Percentiles rank a stretch among this genome's conserved stretches.
These are phyloP conservation scores for Boloria selene DNA, from an alignment of 2,888 invertebrate genomes.

Conservation along the genomic window DNA sequence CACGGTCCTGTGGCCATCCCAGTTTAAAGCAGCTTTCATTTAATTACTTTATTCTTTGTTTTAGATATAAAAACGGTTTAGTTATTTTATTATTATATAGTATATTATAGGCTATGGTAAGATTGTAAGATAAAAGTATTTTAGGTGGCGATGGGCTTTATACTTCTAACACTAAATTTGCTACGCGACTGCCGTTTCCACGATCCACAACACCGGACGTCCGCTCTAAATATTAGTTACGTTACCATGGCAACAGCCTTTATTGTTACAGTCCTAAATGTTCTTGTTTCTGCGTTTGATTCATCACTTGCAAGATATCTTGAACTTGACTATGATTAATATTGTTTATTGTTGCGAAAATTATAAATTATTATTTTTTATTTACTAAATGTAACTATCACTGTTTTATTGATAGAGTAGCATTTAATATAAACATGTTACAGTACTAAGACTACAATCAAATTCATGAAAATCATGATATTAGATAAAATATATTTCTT, in stretches of 20 bases:
- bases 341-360: too few species aligned
- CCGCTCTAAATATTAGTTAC: constrained; percentile 88
- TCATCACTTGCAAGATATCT: constrained; percentile 84
- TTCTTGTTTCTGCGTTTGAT: constrained; percentile 90
- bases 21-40: too few species aligned
- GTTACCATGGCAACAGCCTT: constrained; percentile 87
- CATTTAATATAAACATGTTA: too few species aligned
- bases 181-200: constrained; percentile 90
- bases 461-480: too few species aligned
- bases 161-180: constrained; percentile 88
- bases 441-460: too few species aligned
- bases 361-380: too few species aligned
- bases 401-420: too few species aligned
- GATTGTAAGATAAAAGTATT: constrained; percentile 33
- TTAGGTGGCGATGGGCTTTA: constrained; percentile 88
- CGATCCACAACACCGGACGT: constrained; percentile 85
- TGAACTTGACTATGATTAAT: constrained; percentile 50
- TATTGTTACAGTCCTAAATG: constrained; percentile 87
- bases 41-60: background rate
- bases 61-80: too few species aligned
- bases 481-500: too few species aligned
- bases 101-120: background rate
- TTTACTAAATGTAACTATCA: constrained; percentile 9
- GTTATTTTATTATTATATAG: too few species aligned
- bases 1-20: too few species aligned